Conservation (phyloP, 2,797 vertebrate species). For the Paguma larvata region DNA sequence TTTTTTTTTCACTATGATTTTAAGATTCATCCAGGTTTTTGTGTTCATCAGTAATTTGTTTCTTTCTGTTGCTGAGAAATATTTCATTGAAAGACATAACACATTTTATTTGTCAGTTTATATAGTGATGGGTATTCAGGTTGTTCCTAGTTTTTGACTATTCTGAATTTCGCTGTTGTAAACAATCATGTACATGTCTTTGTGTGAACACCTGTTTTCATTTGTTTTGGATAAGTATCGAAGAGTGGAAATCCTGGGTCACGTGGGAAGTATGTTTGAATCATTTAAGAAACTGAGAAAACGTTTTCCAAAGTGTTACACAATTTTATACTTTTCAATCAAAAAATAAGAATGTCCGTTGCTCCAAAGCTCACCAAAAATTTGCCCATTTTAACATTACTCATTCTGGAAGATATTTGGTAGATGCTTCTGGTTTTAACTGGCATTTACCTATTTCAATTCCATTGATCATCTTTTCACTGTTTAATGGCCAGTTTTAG, state of each 20-base stretch:
- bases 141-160: not conserved
- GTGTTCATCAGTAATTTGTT: not conserved
- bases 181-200: not conserved
- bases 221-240: not conserved
- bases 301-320: not conserved
- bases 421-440: not conserved
- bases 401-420: not conserved
- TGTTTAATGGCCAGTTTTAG: not conserved
- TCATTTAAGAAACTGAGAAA: not conserved
- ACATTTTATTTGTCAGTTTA: not conserved
- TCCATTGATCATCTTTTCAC: not conserved
- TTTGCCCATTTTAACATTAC: not conserved
- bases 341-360: not conserved
- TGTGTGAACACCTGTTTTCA: not conserved
- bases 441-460: not conserved
- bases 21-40: not conserved
- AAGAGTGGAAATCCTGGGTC: not conserved
- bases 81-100: not conserved
- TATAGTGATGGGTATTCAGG: not conserved
- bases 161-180: not conserved
- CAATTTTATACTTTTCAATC: not conserved
- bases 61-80: not conserved
- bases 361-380: not conserved
- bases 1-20: not conserved
- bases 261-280: not conserved